Evolutionary conservation across 1,140 invertebrate species (phyloP).

Genomic region (Megalopta genalis): DNA sequence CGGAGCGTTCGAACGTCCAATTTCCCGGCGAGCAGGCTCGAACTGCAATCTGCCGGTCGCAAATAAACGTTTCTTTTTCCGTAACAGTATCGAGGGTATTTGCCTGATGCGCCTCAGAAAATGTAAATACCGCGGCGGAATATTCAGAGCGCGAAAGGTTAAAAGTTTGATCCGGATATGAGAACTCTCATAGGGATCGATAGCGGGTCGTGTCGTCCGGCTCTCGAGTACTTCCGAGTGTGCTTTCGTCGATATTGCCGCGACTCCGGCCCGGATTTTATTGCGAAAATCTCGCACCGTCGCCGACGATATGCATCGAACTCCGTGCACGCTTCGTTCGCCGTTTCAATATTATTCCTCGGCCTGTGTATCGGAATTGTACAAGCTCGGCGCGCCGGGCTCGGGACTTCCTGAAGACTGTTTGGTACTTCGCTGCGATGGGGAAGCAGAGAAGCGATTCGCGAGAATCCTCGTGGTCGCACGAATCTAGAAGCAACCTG

Average conservation of each 20-base stretch:
- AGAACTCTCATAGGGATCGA: background rate
- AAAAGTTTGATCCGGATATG: background rate
- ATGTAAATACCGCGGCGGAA: background rate
- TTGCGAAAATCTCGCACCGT: background rate
- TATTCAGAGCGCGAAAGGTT: background rate
- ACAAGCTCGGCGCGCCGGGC: background rate
- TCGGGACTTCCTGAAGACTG: background rate
- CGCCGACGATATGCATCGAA: background rate
- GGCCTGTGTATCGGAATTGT: no score
- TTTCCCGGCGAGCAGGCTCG: no score
- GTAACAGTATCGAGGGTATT: background rate
- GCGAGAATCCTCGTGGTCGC: background rate
- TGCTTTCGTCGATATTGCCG: background rate
- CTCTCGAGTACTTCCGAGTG: slow-evolving; percentile 1
- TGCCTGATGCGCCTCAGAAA: background rate
- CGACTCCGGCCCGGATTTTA: background rate
- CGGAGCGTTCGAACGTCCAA: no score
- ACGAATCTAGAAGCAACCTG: no score
- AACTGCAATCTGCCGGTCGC: no score
- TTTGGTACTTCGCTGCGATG: background rate
- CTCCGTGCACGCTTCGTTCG: background rate
- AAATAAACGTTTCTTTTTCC: no score
- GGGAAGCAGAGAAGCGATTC: background rate
- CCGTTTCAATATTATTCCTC: background rate
- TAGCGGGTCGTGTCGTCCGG: background rate